A percentile compares a stretch with the other conserved stretches of the same genome.
phyloP scores from a whole-genome alignment of 2,888 invertebrate genomes.

The Cetonia aurata region DNA sequence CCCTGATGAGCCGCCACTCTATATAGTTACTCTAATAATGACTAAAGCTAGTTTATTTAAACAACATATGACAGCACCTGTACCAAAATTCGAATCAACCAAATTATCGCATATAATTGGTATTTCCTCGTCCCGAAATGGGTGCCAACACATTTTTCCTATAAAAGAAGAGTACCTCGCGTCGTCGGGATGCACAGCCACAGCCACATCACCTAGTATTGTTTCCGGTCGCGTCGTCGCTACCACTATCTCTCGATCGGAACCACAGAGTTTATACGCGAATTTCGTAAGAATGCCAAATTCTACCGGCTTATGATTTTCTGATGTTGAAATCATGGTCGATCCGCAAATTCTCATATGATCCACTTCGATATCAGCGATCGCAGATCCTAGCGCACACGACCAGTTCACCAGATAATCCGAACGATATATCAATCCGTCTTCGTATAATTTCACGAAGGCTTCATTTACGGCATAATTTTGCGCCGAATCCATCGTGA shows the following conservation, averaged over 20 bases:
- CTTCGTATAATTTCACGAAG: constrained; percentile 75
- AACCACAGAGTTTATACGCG: constrained; percentile 85
- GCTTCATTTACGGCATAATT: constrained; percentile 93
- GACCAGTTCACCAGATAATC: constrained; percentile 99
- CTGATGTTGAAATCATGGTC: constrained; percentile 90
- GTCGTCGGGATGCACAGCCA: constrained; percentile 98
- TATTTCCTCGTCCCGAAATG: constrained; percentile 85
- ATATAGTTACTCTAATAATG: too few relatives aligned
- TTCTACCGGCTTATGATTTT: constrained; percentile 86
- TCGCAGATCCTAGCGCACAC: constrained; percentile 94
- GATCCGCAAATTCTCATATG: constrained; percentile 90
- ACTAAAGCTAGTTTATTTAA: too few relatives aligned
- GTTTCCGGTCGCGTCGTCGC: constrained; percentile 99
- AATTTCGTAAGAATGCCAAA: constrained; percentile 95
- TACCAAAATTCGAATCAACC: constrained; percentile 96
- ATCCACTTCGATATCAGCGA: constrained; percentile 99
- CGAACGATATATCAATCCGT: constrained; percentile 85
- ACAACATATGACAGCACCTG: constrained; percentile 71
- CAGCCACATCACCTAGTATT: constrained; percentile 97
- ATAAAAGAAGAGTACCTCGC: constrained; percentile 84
- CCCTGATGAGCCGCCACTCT: too few relatives aligned
- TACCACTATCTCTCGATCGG: constrained; percentile 86
- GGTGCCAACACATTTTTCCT: constrained; percentile 88
- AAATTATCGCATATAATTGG: constrained; percentile 94
- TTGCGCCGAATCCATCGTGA: constrained; percentile 96